These are phyloP conservation scores for Vanacampus margaritifer DNA, from an alignment of 2,113 vertebrate species.

Conservation along the genomic window DNA sequence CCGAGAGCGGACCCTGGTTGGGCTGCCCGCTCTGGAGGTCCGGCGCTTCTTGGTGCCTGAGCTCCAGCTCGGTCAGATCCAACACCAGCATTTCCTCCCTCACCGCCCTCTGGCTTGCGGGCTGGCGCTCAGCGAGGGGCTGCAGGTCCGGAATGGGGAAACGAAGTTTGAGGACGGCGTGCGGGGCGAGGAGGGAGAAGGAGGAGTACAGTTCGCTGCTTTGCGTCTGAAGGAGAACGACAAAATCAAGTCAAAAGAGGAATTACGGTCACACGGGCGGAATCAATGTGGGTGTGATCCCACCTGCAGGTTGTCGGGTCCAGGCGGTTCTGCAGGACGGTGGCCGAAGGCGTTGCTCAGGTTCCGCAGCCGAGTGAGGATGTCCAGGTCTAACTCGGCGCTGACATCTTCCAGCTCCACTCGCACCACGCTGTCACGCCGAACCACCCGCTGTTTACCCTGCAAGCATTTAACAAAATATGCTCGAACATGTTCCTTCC, in stretches of 20 bases:
- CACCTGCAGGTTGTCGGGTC: slow-evolving; percentile 55
- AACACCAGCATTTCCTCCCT: slow-evolving; percentile 78
- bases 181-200: slow-evolving; percentile 75
- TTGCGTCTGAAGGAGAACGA: slow-evolving; percentile 34
- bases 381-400: slow-evolving; percentile 74
- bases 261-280: background rate
- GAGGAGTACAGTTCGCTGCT: slow-evolving; percentile 66
- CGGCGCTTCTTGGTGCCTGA: slow-evolving; percentile 73
- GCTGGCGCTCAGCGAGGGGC: slow-evolving; percentile 68
- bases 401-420: slow-evolving; percentile 71
- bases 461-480: slow-evolving; percentile 27
- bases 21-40: slow-evolving; percentile 60
- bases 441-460: slow-evolving; percentile 69
- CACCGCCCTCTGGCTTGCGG: slow-evolving; percentile 70
- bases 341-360: slow-evolving; percentile 67
- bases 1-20: slow-evolving; percentile 31
- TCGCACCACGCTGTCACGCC: slow-evolving; percentile 61
- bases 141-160: slow-evolving; percentile 86
- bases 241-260: background rate
- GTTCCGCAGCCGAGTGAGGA: slow-evolving; percentile 64
- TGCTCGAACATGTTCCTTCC: background rate
- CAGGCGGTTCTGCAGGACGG: slow-evolving; percentile 47
- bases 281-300: background rate
- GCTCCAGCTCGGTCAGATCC: slow-evolving; percentile 76
- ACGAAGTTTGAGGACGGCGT: slow-evolving; percentile 74